Evolutionary conservation across 2,113 vertebrate genomes (phyloP), one percentile per base, ranked within the genome.

Genomic region (Scartelaos histophorus): DNA sequence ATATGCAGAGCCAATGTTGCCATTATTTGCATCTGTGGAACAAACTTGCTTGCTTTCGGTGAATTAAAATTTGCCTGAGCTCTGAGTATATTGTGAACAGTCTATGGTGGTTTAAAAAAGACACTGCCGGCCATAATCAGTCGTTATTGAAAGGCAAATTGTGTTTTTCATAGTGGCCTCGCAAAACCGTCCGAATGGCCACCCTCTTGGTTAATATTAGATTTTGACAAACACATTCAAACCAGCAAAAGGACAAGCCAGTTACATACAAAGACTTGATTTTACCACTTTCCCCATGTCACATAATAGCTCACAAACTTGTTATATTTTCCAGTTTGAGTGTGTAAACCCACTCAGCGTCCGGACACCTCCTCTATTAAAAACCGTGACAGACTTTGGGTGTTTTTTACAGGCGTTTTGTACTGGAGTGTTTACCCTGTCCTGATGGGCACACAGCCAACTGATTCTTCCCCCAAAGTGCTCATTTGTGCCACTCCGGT

Each of bases 401-500:
- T 80, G 82, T 58, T 38, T 89, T 89, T 89, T 85, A 84, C 72
- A 76, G 64, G 76, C 71, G 74, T 90, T 58, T 84, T 78, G 66
- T 81, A 76, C 43, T 71, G 71, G 75, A 81, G 75, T 82, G 69
- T 90, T 83, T 83, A 85, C 93, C 89, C 83, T 88, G 88, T 88
- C 86, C 89, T 84, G 83, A 89, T 78, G 79, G 88, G 91, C 88
- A 88, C 71, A 54, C 72, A 88, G 89, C 91, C 92, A 94, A 90
- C 81, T 89, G 88, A 92, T 92, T 91, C 87, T 91, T 86, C 66
- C 69, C 84, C 85, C 85, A 91, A 91, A 91, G 89, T 91, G 86
- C 90, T 89, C 76, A 92, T 93, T 92, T 93, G 89, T 94, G 91
- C 88, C 91, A 93, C 86, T 91, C 89, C 76, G 49, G 81, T 80